These are phyloP conservation scores for Ectobius pallidus DNA, from an alignment of 2,888 invertebrate species.

Conservation along the genomic window DNA sequence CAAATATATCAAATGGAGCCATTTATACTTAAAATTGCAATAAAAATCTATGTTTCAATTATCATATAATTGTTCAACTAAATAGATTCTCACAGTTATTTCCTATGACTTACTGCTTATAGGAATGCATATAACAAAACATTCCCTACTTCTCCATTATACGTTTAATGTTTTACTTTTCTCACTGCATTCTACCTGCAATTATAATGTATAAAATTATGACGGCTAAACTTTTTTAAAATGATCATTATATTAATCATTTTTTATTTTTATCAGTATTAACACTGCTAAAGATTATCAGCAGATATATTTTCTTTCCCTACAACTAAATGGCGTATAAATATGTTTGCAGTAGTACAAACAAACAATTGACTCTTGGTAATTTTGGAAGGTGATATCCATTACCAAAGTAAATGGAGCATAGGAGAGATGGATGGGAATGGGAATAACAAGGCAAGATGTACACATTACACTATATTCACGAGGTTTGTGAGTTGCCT, in stretches of 20 bases:
- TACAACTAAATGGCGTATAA: slow-evolving; percentile 28
- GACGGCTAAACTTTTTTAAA: background rate
- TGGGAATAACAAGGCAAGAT: background rate
- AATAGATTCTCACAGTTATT: slow-evolving; percentile 15
- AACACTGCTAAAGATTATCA: background rate
- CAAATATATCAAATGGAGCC: slow-evolving; percentile 40
- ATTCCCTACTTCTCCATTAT: background rate
- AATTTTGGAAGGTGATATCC: slow-evolving; percentile 13
- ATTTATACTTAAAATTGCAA: slow-evolving; percentile 38
- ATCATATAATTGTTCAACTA: slow-evolving; percentile 6
- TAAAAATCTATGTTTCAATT: slow-evolving; percentile 30
- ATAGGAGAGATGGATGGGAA: background rate
- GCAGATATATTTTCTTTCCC: background rate
- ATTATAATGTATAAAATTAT: slow-evolving; percentile 17
- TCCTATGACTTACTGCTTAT: background rate
- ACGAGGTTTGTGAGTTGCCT: slow-evolving; percentile 27
- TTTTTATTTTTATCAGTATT: no score
- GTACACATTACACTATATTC: slow-evolving; percentile 34
- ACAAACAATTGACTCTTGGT: background rate
- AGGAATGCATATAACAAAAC: slow-evolving; percentile 17
- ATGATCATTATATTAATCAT: background rate
- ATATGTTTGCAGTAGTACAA: background rate
- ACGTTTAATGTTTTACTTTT: background rate
- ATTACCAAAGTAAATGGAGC: slow-evolving; percentile 14
- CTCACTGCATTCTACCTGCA: background rate